phyloP scores from a whole-genome alignment of 2,113 vertebrate genomes.

The Podiceps cristatus region DNA sequence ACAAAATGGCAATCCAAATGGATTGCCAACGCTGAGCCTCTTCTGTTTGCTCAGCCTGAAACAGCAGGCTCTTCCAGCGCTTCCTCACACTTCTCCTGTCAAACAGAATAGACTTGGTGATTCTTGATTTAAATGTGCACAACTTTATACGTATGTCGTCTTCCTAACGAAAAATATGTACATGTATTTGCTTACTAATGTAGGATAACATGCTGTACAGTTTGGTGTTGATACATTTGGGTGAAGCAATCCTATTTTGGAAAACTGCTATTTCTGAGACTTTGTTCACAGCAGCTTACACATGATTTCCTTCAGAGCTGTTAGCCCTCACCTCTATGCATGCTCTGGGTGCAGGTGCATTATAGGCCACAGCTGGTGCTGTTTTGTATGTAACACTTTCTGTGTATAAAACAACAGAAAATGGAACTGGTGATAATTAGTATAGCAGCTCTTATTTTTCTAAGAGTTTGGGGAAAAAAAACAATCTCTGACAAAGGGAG shows the following conservation, averaged over 20 bases:
- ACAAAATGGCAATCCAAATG: too few relatives aligned
- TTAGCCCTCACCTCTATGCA: neutral
- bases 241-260: neutral
- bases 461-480: neutral
- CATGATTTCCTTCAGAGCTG: neutral
- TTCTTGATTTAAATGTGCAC: neutral
- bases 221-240: fast-evolving
- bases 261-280: neutral
- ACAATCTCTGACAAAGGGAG: neutral
- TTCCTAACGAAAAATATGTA: neutral
- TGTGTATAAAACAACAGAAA: neutral
- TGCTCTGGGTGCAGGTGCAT: neutral
- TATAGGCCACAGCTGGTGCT: neutral
- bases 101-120: neutral
- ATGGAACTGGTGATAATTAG: neutral
- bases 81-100: neutral
- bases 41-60: neutral
- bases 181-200: neutral
- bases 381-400: neutral
- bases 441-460: neutral
- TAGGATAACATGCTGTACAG: neutral
- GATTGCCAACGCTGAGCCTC: neutral
- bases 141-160: neutral
- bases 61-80: neutral
- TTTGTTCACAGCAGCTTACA: neutral